Conservation (phyloP, 2,888 invertebrate genomes). For the Luffia ferchaultella region DNA sequence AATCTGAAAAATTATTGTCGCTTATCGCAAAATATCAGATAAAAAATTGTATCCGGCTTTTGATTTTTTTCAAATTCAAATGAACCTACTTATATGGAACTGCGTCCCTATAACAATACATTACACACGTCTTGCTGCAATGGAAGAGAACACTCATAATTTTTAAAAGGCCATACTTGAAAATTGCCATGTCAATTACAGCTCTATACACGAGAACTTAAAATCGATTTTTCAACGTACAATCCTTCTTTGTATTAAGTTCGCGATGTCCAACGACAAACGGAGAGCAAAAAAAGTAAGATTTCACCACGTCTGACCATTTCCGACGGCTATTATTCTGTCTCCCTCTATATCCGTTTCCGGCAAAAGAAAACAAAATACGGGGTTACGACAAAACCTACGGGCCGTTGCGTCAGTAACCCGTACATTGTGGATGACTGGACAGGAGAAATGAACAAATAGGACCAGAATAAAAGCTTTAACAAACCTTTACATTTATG, state of each 20-base stretch:
- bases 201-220: background rate
- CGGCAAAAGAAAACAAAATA: conserved; percentile 63
- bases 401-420: conserved; percentile 17
- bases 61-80: too few relatives aligned
- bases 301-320: conserved; percentile 63
- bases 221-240: conserved; percentile 6
- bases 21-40: too few relatives aligned
- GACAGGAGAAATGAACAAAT: too few relatives aligned
- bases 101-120: too few relatives aligned
- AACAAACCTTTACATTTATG: too few relatives aligned
- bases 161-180: conserved; percentile 12
- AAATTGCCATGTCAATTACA: background rate
- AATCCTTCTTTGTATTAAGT: conserved; percentile 31
- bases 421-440: too few relatives aligned
- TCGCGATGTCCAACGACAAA: conserved; percentile 44
- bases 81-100: too few relatives aligned
- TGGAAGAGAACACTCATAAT: conserved; percentile 25
- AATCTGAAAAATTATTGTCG: too few relatives aligned
- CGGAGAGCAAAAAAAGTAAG: conserved; percentile 49
- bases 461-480: too few relatives aligned
- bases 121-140: conserved; percentile 28
- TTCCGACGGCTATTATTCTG: conserved; percentile 66
- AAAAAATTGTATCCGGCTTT: too few relatives aligned
- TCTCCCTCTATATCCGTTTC: conserved; percentile 66
- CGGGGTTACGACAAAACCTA: conserved; percentile 34